Evolutionary conservation across 2,888 invertebrate species (phyloP).

Genomic region (Alloplasta piceator): DNA sequence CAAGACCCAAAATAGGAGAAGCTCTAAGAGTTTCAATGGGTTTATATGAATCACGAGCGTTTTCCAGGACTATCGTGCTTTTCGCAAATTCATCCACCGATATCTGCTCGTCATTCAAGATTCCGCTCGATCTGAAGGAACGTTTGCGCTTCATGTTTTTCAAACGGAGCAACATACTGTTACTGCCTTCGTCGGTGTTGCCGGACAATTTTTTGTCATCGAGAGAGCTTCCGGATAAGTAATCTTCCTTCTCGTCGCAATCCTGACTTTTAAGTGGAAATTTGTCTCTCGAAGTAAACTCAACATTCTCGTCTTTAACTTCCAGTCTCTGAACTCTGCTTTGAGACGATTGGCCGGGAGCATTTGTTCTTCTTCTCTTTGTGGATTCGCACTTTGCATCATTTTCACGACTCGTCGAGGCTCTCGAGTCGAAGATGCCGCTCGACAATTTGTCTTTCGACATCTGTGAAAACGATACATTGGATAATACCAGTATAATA

Average conservation of each 20-base stretch:
- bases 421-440: neutral
- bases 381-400: constrained; percentile 20
- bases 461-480: neutral
- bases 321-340: too few species aligned
- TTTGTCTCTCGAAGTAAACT: too few species aligned
- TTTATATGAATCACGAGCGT: neutral
- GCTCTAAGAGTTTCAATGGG: neutral
- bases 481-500: neutral
- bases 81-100: constrained; percentile 33
- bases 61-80: constrained; percentile 39
- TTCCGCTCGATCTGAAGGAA: neutral
- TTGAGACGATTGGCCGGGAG: too few species aligned
- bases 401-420: constrained; percentile 2
- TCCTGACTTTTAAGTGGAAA: too few species aligned
- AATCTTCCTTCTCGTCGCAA: too few species aligned
- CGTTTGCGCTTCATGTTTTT: constrained; percentile 10
- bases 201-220: too few species aligned
- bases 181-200: too few species aligned
- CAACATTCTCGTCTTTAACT: too few species aligned
- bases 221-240: too few species aligned
- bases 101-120: constrained; percentile 30
- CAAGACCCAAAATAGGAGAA: constrained; percentile 12
- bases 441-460: neutral
- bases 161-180: too few species aligned
- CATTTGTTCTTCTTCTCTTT: neutral